These are phyloP conservation scores for Pomacea canaliculata DNA, from an alignment of 2,888 invertebrate genomes.

Conservation along the genomic window DNA sequence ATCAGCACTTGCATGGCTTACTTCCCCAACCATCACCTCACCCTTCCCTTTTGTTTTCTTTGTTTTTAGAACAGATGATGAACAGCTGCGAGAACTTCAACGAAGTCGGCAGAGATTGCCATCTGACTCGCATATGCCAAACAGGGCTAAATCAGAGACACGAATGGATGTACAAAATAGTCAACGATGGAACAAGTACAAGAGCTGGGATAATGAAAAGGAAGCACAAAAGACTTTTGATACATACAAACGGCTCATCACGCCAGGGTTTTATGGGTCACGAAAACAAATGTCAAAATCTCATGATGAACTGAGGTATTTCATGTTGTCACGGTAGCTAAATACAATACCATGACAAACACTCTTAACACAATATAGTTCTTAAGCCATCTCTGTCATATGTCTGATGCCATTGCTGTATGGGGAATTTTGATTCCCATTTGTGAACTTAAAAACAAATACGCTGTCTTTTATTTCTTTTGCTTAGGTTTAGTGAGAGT, in stretches of 20 bases:
- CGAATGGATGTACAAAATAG: conserved; percentile 24
- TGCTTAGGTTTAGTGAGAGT: too few species aligned
- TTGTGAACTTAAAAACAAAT: too few species aligned
- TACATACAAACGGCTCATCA: conserved; percentile 59
- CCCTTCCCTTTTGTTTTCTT: conserved; percentile 1
- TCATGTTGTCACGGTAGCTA: too few species aligned
- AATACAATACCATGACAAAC: too few species aligned
- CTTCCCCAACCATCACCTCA: too few species aligned
- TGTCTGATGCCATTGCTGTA: too few species aligned
- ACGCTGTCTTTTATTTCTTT: too few species aligned
- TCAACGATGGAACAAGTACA: conserved; percentile 25
- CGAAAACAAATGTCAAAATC: conserved; percentile 40
- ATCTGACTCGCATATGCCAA: conserved; percentile 8
- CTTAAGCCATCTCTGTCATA: too few species aligned
- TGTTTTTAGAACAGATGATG: conserved; percentile 50
- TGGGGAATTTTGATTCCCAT: too few species aligned
- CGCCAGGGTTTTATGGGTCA: conserved; percentile 57
- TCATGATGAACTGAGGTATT: conserved; percentile 48
- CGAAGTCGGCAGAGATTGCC: conserved; percentile 4
- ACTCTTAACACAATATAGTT: too few species aligned
- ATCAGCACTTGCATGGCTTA: not conserved
- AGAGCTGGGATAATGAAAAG: conserved; percentile 34
- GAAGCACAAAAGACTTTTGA: conserved; percentile 48
- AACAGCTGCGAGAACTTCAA: conserved; percentile 36
- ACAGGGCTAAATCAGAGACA: conserved; percentile 37